phyloP scores from a whole-genome alignment of 2,888 invertebrate genomes.

The Temnothorax ravouxi region DNA sequence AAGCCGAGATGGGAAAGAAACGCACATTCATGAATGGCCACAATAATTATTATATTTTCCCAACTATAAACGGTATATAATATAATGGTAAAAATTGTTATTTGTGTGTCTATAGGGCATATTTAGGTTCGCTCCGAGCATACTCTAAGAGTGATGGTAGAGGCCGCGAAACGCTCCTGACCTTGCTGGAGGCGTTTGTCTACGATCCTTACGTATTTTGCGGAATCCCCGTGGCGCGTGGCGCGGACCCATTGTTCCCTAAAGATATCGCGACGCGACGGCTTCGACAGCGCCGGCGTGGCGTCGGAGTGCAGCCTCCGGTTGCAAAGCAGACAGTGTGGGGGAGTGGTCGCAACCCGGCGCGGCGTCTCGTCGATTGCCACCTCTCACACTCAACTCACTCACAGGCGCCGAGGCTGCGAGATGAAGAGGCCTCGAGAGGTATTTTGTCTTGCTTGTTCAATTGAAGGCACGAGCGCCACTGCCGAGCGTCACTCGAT shows the following conservation, averaged over 20 bases:
- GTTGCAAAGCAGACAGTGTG: slow-evolving; percentile 14
- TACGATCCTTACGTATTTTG: slow-evolving; percentile 92
- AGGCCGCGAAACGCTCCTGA: slow-evolving; percentile 96
- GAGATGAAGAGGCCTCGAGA: slow-evolving; percentile 3
- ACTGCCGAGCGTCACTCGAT: neutral
- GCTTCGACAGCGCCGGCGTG: neutral
- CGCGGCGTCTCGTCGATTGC: neutral
- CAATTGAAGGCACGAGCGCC: neutral
- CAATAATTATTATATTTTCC: neutral
- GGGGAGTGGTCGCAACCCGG: neutral
- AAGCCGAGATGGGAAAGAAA: neutral
- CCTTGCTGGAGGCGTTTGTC: slow-evolving; percentile 98
- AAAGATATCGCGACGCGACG: neutral
- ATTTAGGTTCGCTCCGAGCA: slow-evolving; percentile 97
- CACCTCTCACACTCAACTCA: too few species aligned
- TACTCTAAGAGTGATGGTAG: slow-evolving; percentile 96
- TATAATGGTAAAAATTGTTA: slow-evolving; percentile 27
- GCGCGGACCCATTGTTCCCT: slow-evolving; percentile 2
- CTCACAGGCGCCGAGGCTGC: slow-evolving; percentile 26
- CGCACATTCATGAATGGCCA: slow-evolving; percentile 4
- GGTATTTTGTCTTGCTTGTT: neutral
- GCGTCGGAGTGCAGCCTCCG: neutral
- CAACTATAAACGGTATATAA: neutral
- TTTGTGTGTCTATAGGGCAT: slow-evolving; percentile 92
- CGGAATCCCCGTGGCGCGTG: neutral